Base-by-base conservation (phyloP, 2,888 invertebrate genomes). In the Philhelius pedissequus region DNA sequence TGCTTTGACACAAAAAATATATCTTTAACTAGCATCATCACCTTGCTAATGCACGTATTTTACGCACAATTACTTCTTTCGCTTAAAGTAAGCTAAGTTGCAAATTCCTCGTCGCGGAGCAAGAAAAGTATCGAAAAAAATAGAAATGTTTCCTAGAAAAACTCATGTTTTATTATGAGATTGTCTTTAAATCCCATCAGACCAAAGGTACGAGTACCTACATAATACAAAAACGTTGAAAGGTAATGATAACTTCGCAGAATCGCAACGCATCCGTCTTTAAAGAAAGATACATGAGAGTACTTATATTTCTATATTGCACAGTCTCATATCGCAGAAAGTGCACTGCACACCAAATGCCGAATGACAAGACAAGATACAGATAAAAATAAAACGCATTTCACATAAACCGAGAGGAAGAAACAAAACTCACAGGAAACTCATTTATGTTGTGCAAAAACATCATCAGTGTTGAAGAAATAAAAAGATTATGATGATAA, bases 401-500 rank as follows among this genome's bases (percentile, higher is more conserved):
- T 35, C 45, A 62, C 38, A 66, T 64, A 30, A 64, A 25, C 50
- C n/a, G n/a, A n/a, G 40, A 50, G 62, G 35, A 71, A 52, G 30
- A 64, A 78, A 71, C 68, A 62, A 48, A 78, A 78, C 68, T 73
- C 48, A 32, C 83, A 83, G 83, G 83, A 83, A 83, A 79, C 74
- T 75, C 83, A 83, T 83, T 83, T 83, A 79, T 75, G 83, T 83
- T 79, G n/a, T n/a, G 79, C 79, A 83, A 74, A 62, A 73, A 52
- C 43, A 60, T 76, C 70, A 81, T 52, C 70, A 43, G 35, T 40
- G 32, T 20, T 18, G 32, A 22, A 48, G 64, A 13, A 27, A 48
- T 25, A 25, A 48, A 48, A 48, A 20, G 27, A 62, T 13, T 35
- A 56, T 35, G 58, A 32, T 56, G 54, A 56, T 32, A 38, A 52